Evolutionary conservation across 1,140 invertebrate species (phyloP), one percentile per base, ranked within the genome.

Genomic region (Maniola jurtina): DNA sequence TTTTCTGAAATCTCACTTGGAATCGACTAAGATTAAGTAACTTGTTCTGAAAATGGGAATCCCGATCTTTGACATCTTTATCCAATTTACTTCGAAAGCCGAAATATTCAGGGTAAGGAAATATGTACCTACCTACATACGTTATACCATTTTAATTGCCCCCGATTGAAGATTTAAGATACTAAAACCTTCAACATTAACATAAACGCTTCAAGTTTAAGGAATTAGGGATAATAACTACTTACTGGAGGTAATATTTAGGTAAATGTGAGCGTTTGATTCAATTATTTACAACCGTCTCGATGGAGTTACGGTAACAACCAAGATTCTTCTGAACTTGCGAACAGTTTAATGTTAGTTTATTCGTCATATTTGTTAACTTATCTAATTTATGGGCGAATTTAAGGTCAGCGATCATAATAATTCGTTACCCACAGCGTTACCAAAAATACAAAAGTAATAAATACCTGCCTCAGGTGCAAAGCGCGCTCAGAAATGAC

Each of bases 261-360:
- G 34, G 45, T 64, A 60, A 69, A 69, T 58, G 47, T 14, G 47
- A 66, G 13, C 40, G 63, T 38, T 66, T 64, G 54, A 62, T 55
- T 7, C 36, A 42, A 16, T 63, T 63, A 63, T 63, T 63, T 54
- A 54, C 42, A 55, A 55, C 11, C 7, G 55, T 25, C 45, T 25
- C 42, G 55, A 64, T 58, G 55, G 47, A 64, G 34, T 50, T 64
- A 64, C 38, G 40, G 36, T 25, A 33, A 45, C 13, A 35, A 34
- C 15, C 14, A 64, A 58, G 34, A 36, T 50, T 50, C 56, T 59
- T 64, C 34, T 36, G 47, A 64, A 50, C 10, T 58, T 16, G 35
- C 63, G 33, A 58, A 58, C 56, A 25, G 55, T 58, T 64, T 64
- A 52, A 64, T 58, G 40, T 58, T 16, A 42, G 36, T 58, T 58